Evolutionary conservation across 2,797 vertebrate species (phyloP).

Genomic region (Aselliscus stoliczkanus): DNA sequence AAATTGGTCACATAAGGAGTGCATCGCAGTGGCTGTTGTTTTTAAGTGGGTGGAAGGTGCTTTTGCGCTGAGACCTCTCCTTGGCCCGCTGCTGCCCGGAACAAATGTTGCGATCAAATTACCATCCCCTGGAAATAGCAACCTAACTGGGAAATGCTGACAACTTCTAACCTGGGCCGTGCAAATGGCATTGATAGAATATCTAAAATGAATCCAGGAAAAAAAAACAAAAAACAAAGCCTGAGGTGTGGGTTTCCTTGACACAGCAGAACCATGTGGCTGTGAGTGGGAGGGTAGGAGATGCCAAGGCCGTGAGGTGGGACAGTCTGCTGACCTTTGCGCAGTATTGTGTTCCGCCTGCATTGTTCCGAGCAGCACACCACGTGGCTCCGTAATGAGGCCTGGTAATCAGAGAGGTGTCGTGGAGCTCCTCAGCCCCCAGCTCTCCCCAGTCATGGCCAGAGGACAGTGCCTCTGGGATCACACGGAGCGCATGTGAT

Average conservation of each 20-base stretch:
- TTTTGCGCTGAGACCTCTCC: background rate
- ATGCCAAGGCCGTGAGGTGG: background rate
- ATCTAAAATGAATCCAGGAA: slow-evolving; percentile 68
- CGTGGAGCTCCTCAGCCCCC: background rate
- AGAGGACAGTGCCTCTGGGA: background rate
- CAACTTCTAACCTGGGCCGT: slow-evolving; percentile 52
- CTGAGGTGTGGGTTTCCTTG: slow-evolving; percentile 64
- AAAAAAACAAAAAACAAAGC: slow-evolving; percentile 21
- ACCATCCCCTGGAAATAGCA: slow-evolving; percentile 63
- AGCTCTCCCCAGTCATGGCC: no score
- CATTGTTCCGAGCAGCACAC: slow-evolving; percentile 12
- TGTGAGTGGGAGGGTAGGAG: background rate
- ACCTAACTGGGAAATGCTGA: slow-evolving; percentile 76
- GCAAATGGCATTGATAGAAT: slow-evolving; percentile 74
- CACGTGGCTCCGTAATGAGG: slow-evolving; percentile 19
- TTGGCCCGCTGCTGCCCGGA: slow-evolving; percentile 63
- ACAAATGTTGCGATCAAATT: slow-evolving; percentile 68
- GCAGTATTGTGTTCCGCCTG: slow-evolving; percentile 36
- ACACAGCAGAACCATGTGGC: background rate
- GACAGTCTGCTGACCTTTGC: slow-evolving; percentile 57
- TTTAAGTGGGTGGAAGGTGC: background rate
- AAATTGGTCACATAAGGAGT: slow-evolving; percentile 33
- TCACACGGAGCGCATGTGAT: background rate
- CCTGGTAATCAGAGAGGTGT: background rate
- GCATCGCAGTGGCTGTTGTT: background rate